Evolutionary conservation across 2,888 invertebrate genomes (phyloP), one percentile per base, ranked within the genome.

Genomic region (Xiphydria camelus): DNA sequence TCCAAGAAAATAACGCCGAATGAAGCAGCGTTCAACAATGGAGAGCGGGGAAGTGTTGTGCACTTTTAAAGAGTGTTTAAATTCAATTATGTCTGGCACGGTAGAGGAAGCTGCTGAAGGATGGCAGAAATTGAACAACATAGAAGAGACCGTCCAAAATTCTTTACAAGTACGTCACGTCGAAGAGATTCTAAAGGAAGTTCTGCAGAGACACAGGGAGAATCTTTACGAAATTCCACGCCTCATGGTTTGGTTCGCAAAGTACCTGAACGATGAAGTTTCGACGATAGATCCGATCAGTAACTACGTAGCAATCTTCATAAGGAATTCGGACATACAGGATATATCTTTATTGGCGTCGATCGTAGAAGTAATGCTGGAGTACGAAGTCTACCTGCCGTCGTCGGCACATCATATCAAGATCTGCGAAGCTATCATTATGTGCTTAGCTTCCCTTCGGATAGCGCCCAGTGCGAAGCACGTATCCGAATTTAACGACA

Each of bases 191-290:
- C 20, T 45, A 14, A 7, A 40, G 20, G 32, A 25, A 9, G 34
- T 40, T 4, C 20, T 45, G 10, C 37, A 40, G 22, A 33, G 33
- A 1, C 39, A 40, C 4, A 20, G 33, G 10, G 26, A 17, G 12
- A 72, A 73, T 45, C 43, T 64, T 10, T 34, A 53, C 12, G 55
- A 70, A 43, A 51, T 68, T n/a, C 61, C 70, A 4, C 45, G 40
- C 3, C 34, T 73, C 3, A 49, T 73, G 50, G 45, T 41, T 1
- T 73, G 65, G 61, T 67, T 72, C 41, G 51, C 67, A 0, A 59
- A 59, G n/a, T 64, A 66, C 44, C 50, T 68, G 7, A 40, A 48
- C 4, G 57, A 63, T 12, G 56, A 55, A 17, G 38, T 41, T 10
- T 58, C 53, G 20, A 52, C 55, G 2, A 23, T 32, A 4, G 57